Percentiles rank a stretch among this genome's conserved stretches.
These are phyloP conservation scores for Caloenas nicobarica DNA, from an alignment of 2,113 vertebrate genomes.

Conservation along the genomic window DNA sequence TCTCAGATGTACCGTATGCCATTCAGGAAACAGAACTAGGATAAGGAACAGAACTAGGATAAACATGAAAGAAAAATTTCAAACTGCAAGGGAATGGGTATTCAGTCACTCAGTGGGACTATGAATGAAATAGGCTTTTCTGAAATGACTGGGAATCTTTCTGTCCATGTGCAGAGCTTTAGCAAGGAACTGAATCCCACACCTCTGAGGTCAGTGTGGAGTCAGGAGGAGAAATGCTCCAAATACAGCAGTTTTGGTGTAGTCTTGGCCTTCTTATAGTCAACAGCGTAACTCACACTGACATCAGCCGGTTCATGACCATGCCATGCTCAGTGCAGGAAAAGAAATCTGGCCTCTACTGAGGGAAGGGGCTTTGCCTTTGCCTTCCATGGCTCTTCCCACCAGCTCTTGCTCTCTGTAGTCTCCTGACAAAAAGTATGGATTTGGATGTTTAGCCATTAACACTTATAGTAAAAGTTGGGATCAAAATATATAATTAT, in stretches of 20 bases:
- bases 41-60: too few species aligned
- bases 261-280: background rate
- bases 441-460: background rate
- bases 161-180: background rate
- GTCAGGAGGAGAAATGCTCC: background rate
- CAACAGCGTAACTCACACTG: background rate
- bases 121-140: background rate
- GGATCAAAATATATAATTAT: background rate
- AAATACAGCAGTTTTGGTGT: background rate
- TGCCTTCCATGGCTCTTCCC: background rate
- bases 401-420: rapidly evolving
- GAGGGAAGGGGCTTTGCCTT: background rate
- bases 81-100: background rate
- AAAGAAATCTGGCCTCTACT: background rate
- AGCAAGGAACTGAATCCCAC: background rate
- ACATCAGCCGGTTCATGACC: background rate
- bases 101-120: background rate
- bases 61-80: background rate
- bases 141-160: background rate
- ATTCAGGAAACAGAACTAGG: background rate
- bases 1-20: background rate
- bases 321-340: background rate
- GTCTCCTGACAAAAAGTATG: background rate
- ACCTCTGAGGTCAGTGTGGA: background rate
- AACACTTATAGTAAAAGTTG: background rate